Evolutionary conservation across 2,113 vertebrate species (phyloP).

Genomic region (Gobiocypris rarus): DNA sequence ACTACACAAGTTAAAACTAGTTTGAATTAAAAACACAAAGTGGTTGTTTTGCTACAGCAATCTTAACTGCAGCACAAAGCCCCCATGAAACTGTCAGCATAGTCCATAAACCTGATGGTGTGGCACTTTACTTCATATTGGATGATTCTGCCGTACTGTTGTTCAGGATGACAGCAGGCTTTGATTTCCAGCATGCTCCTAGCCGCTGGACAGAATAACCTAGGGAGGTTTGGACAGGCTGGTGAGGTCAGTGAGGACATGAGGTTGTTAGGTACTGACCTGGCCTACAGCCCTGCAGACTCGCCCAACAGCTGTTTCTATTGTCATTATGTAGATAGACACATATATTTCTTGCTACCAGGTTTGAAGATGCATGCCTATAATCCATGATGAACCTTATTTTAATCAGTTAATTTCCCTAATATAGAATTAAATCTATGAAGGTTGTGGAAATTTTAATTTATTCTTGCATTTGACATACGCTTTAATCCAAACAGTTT

Average conservation of each 20-base stretch:
- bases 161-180: conserved; percentile 31
- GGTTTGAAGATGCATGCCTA: neutral
- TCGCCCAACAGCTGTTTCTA: neutral
- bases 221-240: neutral
- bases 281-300: neutral
- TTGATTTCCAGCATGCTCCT: conserved; percentile 45
- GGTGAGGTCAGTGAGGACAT: conserved; percentile 16
- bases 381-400: neutral
- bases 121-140: conserved; percentile 13
- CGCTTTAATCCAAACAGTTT: neutral
- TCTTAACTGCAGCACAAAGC: neutral
- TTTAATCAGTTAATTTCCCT: neutral
- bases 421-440: neutral
- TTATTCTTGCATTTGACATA: neutral
- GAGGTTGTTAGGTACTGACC: too few relatives aligned
- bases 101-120: conserved; percentile 10
- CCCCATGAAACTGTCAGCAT: conserved; percentile 20
- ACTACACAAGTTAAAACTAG: neutral
- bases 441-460: neutral
- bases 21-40: neutral
- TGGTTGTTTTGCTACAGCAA: neutral
- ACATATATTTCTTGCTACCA: neutral
- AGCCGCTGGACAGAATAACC: neutral
- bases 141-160: conserved; percentile 40
- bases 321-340: neutral